Evolutionary conservation across 2,797 vertebrate genomes (phyloP), one percentile per base, ranked within the genome.

Genomic region (Takifugu ocellatus): DNA sequence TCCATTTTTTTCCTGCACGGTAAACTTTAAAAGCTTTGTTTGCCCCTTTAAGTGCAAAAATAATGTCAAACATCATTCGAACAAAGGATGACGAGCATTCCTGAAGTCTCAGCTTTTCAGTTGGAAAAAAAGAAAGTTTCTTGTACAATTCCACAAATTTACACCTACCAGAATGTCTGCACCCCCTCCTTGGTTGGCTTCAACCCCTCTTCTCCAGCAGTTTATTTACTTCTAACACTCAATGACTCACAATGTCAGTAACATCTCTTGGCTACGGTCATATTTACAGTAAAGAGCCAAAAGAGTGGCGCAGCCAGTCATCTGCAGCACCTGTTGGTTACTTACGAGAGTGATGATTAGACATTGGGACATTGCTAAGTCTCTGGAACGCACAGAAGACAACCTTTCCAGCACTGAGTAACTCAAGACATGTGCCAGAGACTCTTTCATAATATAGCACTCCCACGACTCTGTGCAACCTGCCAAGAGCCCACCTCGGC

Each of bases 221-320:
- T 82, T 84, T 80, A 79, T 85, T 84, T 80, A 65, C 63, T 64
- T 77, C 57, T 66, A 75, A 75, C 54, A 55, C 51, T 60, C 75
- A 81, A 85, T 64, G 72, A 81, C 63, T 80, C 65, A 46, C 54
- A 54, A 78, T 76, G 63, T 87, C 76, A 77, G 66, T 25, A 65
- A 88, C 86, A 83, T 84, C 75, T 86, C 59, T 65, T 25, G 3
- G 63, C 64, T 68, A 26, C 72, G 72, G 77, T 65, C 63, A 61
- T 85, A 88, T 88, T 89, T 87, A 88, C 72, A 70, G 61, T 29
- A 64, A 57, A 45, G 77, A 78, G 81, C 76, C 86, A 87, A 83
- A 72, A 67, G 59, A 74, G 67, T 48, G 64, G 57, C 25, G 53
- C 64, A 36, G 76, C 78, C 75, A 66, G 70, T 78, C 77, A 62